phyloP scores from a whole-genome alignment of 2,797 vertebrate species.

The Melanotaenia parkinsoni region DNA sequence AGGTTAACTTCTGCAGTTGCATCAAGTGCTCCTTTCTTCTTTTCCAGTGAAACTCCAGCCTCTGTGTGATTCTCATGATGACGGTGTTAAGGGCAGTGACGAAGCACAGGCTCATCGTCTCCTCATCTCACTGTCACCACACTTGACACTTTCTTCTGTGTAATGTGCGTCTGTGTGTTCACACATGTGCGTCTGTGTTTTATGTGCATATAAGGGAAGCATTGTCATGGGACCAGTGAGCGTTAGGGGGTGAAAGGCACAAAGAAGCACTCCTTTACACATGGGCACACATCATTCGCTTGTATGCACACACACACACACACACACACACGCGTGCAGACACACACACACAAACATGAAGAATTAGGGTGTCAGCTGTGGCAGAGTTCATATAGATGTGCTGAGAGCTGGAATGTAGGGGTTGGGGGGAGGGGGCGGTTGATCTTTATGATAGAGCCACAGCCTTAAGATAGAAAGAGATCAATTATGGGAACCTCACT shows the following conservation, averaged over 20 bases:
- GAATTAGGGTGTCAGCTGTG: slow-evolving; percentile 66
- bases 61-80: slow-evolving; percentile 38
- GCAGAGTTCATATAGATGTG: slow-evolving; percentile 64
- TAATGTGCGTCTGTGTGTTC: slow-evolving; percentile 36
- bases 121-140: slow-evolving; percentile 30
- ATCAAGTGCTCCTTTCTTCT: slow-evolving; percentile 69
- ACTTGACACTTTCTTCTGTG: slow-evolving; percentile 50
- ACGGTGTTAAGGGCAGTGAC: slow-evolving; percentile 37
- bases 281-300: slow-evolving; percentile 53
- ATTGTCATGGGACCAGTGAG: slow-evolving; percentile 73
- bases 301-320: slow-evolving; percentile 20
- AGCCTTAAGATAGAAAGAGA: slow-evolving; percentile 44
- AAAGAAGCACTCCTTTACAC: slow-evolving; percentile 63
- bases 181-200: slow-evolving; percentile 60
- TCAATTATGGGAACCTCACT: slow-evolving; percentile 3
- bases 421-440: slow-evolving; percentile 15
- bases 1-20: slow-evolving; percentile 52
- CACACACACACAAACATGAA: slow-evolving; percentile 23
- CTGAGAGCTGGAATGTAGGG: slow-evolving; percentile 59
- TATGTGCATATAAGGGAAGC: slow-evolving; percentile 73
- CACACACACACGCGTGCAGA: slow-evolving; percentile 23
- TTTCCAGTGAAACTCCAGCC: slow-evolving; percentile 33
- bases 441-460: slow-evolving; percentile 34
- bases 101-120: slow-evolving; percentile 43
- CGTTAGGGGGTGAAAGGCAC: slow-evolving; percentile 71